Base-by-base conservation (phyloP, 2,113 vertebrate species). In the Chiloscyllium plagiosum region DNA sequence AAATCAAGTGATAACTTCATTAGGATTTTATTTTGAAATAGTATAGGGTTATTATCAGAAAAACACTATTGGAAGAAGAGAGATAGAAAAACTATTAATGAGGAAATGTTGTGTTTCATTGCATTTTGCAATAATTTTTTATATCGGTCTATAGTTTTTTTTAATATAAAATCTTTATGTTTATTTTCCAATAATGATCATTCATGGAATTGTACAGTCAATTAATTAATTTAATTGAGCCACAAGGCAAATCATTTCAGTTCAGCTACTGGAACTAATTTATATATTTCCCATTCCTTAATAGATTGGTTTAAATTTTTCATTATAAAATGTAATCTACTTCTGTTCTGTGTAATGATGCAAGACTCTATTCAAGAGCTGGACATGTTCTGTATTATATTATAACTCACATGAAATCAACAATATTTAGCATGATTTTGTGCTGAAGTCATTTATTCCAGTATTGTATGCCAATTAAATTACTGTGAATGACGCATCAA, bases 321-420 rank as follows among this genome's bases (percentile, higher is more conserved):
- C 97, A 98, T 98, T 98, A 52, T 70, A 98, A 98, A 98, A 98
- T 97, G 98, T 97, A 98, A 98, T 98, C 94, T 12, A 29, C 94
- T 95, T 47, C 24, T 95, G 94, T 52, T 72, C 68, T 50, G 8
- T 47, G 24, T 50, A 50, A 24, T 69, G 94, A 52, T 95, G 68
- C 94, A 72, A 52, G 29, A 90, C 52, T 50, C 47, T 33, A 17
- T 24, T 90, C 87, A 90, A 29, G 68, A 50, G 10, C 42, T 76
- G 42, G 68, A 26, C 69, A 52, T 95, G 66, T 50, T 95, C 69
- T 76, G 47, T 70, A 98, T 98, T 98, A 98, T 98, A 99, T 99
- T 99, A 99, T 99, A 98, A 99, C 98, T 47, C 99, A 99, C 99
- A 99, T 98, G 98, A 98, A 98, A 99, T 99, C 98, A 99, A 99